phyloP scores from a whole-genome alignment of 2,113 vertebrate species.

The Lonchura striata region DNA sequence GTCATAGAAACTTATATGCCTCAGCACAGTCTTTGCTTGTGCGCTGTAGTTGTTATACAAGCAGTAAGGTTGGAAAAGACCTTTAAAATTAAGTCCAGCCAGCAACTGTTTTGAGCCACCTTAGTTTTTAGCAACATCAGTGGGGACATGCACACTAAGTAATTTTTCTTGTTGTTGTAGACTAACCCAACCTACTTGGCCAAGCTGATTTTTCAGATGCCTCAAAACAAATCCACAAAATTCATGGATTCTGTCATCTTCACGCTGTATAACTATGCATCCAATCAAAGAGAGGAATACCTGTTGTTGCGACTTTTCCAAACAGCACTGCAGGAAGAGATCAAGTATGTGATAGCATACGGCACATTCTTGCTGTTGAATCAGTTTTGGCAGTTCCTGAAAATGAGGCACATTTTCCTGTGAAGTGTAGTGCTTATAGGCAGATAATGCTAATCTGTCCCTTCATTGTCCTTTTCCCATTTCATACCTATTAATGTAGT shows the following conservation, averaged over 20 bases:
- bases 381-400: not conserved
- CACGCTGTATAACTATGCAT: slow-evolving; percentile 96
- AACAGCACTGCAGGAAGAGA: slow-evolving; percentile 95
- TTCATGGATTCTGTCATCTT: slow-evolving; percentile 99
- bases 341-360: slow-evolving; percentile 80
- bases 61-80: not conserved
- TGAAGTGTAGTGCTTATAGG: not conserved
- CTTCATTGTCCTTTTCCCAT: not conserved
- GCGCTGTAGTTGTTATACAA: not conserved
- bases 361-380: not conserved
- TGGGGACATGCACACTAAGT: not conserved
- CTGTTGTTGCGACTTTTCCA: slow-evolving; percentile 94
- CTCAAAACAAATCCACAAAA: slow-evolving; percentile 97
- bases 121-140: not conserved
- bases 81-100: not conserved
- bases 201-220: slow-evolving; percentile 99
- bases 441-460: not conserved
- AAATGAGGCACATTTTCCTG: not conserved
- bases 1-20: not conserved
- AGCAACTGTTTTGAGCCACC: not conserved
- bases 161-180: slow-evolving; percentile 70
- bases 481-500: not conserved
- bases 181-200: slow-evolving; percentile 97
- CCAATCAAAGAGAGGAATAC: slow-evolving; percentile 96
- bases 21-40: not conserved